Evolutionary conservation across 1,140 invertebrate genomes (phyloP).

Genomic region (Stegodyphus mimosarum): DNA sequence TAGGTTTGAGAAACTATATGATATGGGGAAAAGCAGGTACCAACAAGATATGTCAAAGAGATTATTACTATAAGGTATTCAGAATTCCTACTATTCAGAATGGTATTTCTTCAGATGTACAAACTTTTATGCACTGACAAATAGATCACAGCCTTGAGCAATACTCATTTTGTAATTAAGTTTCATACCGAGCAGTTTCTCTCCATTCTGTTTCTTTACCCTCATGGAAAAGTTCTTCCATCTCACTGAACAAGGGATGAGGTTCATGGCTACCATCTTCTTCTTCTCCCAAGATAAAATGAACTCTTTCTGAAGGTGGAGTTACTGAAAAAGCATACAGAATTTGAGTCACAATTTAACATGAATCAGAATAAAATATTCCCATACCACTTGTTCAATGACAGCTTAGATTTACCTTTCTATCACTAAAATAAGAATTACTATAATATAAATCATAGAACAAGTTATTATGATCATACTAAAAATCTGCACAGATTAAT

Average conservation of each 20-base stretch:
- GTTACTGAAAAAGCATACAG: conserved; percentile 27
- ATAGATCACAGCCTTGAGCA: too few relatives aligned
- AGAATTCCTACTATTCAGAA: too few relatives aligned
- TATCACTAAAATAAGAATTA: background rate
- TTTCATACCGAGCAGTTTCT: conserved; percentile 84
- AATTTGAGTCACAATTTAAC: background rate
- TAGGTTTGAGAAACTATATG: too few relatives aligned
- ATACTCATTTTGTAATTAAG: background rate
- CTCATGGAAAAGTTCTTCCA: conserved; percentile 85
- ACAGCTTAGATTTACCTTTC: background rate
- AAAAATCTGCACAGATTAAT: background rate
- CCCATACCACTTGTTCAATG: background rate
- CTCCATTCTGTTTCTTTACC: conserved; percentile 92
- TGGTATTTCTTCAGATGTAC: too few relatives aligned
- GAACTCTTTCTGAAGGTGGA: conserved; percentile 89
- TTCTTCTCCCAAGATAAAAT: conserved; percentile 95
- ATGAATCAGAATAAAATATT: background rate
- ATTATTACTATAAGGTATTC: too few relatives aligned
- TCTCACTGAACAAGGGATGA: conserved; percentile 85
- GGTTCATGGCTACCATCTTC: conserved; percentile 71
- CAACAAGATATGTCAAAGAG: too few relatives aligned
- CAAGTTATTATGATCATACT: background rate
- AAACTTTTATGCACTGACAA: too few relatives aligned
- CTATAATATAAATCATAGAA: background rate
- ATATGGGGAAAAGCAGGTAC: too few relatives aligned